Conservation (phyloP, 2,113 vertebrate genomes). For the Hydrochoerus hydrochaeris region DNA sequence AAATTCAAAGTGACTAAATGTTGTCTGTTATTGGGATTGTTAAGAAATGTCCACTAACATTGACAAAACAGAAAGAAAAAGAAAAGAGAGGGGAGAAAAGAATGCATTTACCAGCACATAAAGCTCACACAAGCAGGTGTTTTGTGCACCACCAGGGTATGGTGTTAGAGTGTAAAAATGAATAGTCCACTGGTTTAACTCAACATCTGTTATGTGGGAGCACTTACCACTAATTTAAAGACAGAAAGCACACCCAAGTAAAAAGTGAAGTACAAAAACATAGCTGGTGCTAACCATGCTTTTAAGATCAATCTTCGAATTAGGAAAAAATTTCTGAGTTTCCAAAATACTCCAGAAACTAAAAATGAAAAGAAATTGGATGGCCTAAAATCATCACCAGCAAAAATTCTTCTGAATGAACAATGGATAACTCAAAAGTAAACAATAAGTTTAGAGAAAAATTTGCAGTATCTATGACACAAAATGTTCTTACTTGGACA, state of each 20-base stretch:
- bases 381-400: neutral
- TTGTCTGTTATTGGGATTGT: neutral
- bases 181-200: neutral
- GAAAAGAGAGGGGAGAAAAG: neutral
- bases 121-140: neutral
- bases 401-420: neutral
- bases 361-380: neutral
- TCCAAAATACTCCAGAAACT: neutral
- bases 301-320: neutral
- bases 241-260: neutral
- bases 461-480: neutral
- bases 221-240: neutral
- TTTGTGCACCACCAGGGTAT: neutral
- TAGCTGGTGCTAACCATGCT: neutral
- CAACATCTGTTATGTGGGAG: neutral
- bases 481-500: neutral
- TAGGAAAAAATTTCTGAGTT: neutral
- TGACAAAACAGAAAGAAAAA: neutral
- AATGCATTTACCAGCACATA: neutral
- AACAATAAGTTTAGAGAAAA: neutral
- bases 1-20: neutral
- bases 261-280: neutral
- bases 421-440: neutral
- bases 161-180: accelerated
- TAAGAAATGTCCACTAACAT: neutral